Evolutionary conservation across 2,113 vertebrate species (phyloP).

Genomic region (Sinocyclocheilus grahami): DNA sequence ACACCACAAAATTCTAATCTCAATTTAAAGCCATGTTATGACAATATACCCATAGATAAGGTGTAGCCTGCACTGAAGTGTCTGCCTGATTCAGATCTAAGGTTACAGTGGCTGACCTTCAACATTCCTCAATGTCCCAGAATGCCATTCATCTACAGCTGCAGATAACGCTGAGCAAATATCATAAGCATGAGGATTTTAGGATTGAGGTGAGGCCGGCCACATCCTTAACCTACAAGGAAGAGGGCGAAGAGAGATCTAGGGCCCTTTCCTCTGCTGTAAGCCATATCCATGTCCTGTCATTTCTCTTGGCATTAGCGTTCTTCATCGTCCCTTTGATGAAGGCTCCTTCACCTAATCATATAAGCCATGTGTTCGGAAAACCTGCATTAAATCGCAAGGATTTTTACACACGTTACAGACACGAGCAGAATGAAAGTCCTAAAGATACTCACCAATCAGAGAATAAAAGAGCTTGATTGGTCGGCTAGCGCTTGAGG

Average conservation of each 20-base stretch:
- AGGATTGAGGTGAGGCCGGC: constrained; percentile 80
- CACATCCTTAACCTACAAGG: constrained; percentile 67
- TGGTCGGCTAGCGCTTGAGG: constrained; percentile 3
- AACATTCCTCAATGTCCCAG: constrained; percentile 80
- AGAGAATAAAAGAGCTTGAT: constrained; percentile 19
- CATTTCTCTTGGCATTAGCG: not conserved
- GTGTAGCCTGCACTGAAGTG: constrained; percentile 18
- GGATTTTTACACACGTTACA: not conserved
- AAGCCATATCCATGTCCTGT: constrained; percentile 21
- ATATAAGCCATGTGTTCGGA: not conserved
- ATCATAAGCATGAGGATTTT: constrained; percentile 87
- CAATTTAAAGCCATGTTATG: constrained; percentile 35
- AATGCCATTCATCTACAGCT: constrained; percentile 88
- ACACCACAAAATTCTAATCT: not conserved
- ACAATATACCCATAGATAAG: constrained; percentile 43
- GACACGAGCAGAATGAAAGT: not conserved
- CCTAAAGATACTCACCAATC: constrained; percentile 27
- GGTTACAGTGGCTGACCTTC: constrained; percentile 74
- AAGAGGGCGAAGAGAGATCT: constrained; percentile 20
- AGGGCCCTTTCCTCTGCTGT: constrained; percentile 2
- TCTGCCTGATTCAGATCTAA: constrained; percentile 51
- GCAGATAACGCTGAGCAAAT: constrained; percentile 85
- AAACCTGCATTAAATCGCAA: not conserved
- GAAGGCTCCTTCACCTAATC: not conserved
- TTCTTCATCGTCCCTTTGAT: not conserved